phyloP scores from a whole-genome alignment of 2,113 vertebrate genomes.

The Burhinus bistriatus region DNA sequence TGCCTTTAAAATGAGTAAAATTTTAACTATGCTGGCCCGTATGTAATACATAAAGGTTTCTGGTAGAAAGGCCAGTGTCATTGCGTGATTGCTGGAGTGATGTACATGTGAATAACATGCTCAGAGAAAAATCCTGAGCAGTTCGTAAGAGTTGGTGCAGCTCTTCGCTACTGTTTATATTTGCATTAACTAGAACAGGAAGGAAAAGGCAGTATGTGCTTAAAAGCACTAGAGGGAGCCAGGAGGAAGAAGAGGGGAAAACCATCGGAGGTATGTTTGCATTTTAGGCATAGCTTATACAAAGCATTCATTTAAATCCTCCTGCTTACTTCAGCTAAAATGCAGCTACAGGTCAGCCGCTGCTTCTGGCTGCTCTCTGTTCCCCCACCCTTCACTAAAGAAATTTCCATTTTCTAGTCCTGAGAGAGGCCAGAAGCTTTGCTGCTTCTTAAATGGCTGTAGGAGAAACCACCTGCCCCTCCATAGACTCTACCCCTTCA shows the following conservation, averaged over 20 bases:
- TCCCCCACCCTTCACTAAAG: neutral
- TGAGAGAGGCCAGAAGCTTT: neutral
- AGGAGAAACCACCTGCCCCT: neutral
- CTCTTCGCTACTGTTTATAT: neutral
- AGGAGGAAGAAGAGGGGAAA: neutral
- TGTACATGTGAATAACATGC: neutral
- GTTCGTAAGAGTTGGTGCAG: neutral
- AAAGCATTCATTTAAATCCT: constrained; percentile 6
- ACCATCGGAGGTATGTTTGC: neutral
- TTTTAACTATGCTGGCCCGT: neutral
- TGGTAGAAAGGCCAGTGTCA: neutral
- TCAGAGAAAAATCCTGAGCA: neutral
- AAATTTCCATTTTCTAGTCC: neutral
- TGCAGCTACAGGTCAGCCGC: neutral
- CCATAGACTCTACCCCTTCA: rapidly evolving
- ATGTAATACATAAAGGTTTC: neutral
- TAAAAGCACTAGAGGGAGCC: constrained; percentile 49
- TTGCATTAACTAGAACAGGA: neutral
- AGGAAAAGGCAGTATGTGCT: neutral
- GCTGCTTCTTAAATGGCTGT: neutral
- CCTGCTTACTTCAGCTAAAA: neutral
- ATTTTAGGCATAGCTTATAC: neutral
- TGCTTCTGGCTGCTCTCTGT: neutral
- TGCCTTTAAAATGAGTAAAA: neutral
- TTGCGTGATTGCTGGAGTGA: neutral